A percentile compares a stretch with the other conserved stretches of the same genome.
Conservation (phyloP, 1,140 invertebrate genomes). For the Ceratina japonica region DNA sequence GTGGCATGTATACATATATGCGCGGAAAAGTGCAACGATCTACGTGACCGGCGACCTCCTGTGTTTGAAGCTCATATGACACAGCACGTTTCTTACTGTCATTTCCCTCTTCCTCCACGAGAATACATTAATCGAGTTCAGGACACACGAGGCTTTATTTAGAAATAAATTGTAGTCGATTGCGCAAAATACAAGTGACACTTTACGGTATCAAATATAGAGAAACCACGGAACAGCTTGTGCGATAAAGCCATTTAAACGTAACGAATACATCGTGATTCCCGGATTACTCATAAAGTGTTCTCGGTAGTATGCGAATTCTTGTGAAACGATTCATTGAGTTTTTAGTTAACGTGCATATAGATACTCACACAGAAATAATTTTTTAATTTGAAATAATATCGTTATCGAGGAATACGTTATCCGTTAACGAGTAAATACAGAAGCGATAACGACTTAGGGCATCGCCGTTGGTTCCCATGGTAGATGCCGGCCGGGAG, state of each 20-base stretch:
- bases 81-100: constrained; percentile 38
- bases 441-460: not conserved
- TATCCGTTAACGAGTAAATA: not conserved
- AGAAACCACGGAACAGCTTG: not conserved
- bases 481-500: not conserved
- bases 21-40: constrained; percentile 43
- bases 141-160: not conserved
- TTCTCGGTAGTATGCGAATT: no score
- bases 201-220: not conserved
- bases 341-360: no score
- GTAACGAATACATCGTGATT: no score
- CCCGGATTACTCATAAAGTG: no score
- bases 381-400: no score
- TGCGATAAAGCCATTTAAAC: no score
- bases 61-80: not conserved
- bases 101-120: constrained; percentile 29
- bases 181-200: not conserved
- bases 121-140: no score
- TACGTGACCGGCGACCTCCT: constrained; percentile 40
- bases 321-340: no score
- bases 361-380: no score
- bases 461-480: not conserved
- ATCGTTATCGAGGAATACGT: not conserved
- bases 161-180: constrained; percentile 21
- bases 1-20: not conserved